These are phyloP conservation scores for Hydrolagus affinis DNA, from an alignment of 2,113 vertebrate genomes.

Conservation along the genomic window DNA sequence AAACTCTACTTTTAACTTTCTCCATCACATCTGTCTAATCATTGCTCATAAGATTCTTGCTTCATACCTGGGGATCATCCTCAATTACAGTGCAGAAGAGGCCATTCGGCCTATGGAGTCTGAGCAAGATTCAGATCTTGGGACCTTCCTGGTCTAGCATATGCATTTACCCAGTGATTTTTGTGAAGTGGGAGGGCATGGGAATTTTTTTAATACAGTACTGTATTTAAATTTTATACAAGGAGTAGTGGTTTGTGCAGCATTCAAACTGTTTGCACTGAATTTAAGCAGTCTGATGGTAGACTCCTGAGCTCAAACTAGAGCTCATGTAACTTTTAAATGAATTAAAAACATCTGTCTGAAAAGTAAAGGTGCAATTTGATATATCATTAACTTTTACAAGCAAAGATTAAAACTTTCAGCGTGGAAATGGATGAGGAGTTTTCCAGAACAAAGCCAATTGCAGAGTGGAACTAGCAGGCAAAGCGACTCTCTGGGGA, in stretches of 20 bases:
- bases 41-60: no score
- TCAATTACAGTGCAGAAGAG: no score
- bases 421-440: neutral
- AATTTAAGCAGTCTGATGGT: neutral
- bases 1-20: no score
- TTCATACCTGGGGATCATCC: no score
- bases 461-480: neutral
- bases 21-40: no score
- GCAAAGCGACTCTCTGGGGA: neutral
- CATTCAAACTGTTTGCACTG: neutral
- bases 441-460: neutral
- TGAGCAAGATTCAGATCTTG: no score
- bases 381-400: slow-evolving; percentile 19
- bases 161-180: no score
- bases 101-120: no score
- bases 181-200: no score
- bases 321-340: slow-evolving; percentile 7
- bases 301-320: neutral
- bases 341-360: slow-evolving; percentile 15
- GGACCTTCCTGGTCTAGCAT: no score
- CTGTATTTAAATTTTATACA: no score
- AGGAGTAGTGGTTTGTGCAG: neutral
- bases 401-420: slow-evolving; percentile 8
- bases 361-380: neutral
- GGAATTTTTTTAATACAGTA: no score